Percentiles rank a stretch among this genome's conserved stretches.
Evolutionary conservation across 2,113 vertebrate species (phyloP).

Genomic region (Colius striatus): DNA sequence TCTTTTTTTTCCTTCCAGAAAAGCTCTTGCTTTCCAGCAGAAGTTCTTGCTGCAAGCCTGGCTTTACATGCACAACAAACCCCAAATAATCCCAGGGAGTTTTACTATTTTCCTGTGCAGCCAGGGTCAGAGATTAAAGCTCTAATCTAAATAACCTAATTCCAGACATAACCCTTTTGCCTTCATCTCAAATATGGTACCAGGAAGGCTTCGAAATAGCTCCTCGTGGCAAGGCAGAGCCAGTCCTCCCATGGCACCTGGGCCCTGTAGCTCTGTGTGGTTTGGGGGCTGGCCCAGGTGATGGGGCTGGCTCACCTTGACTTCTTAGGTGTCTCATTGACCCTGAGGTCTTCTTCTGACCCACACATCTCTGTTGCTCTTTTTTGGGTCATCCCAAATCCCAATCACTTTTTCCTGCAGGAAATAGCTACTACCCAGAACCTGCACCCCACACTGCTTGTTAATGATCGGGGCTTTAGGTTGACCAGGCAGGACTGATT

Average conservation of each 20-base stretch:
- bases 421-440: neutral
- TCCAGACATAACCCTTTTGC: conserved; percentile 65
- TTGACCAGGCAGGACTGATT: neutral
- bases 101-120: conserved; percentile 40
- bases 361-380: neutral
- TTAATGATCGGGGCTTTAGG: neutral
- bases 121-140: conserved; percentile 45
- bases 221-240: neutral
- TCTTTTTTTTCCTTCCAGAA: neutral
- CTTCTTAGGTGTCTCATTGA: neutral
- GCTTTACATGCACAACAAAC: neutral
- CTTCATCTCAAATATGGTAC: neutral
- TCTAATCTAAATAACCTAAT: conserved; percentile 72
- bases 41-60: neutral
- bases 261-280: fast-evolving
- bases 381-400: neutral
- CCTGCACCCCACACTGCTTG: fast-evolving
- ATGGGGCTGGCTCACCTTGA: neutral
- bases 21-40: neutral
- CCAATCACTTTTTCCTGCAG: neutral
- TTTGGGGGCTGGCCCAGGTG: neutral
- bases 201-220: neutral
- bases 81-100: conserved; percentile 43
- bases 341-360: neutral
- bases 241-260: neutral